Conservation (phyloP, 2,113 vertebrate genomes). For the Ctenodactylus gundi region DNA sequence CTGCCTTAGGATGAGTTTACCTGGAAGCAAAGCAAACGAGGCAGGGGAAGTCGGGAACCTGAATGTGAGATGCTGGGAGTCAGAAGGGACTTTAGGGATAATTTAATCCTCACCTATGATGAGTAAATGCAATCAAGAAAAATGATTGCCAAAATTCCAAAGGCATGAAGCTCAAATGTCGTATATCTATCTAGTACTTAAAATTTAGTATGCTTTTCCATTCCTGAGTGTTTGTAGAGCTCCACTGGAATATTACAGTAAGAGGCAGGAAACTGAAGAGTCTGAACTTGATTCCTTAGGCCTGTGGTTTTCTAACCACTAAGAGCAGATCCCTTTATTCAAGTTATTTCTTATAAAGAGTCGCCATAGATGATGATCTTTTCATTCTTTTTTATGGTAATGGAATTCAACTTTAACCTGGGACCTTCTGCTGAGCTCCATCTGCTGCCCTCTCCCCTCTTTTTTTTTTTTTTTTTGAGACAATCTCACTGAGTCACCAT, state of each 20-base stretch:
- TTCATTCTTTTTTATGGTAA: no score
- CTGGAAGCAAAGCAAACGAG: background rate
- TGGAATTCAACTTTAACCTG: no score
- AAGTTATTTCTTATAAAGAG: slow-evolving; percentile 10
- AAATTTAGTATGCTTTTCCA: background rate
- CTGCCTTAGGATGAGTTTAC: background rate
- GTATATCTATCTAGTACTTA: background rate
- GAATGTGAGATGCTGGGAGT: background rate
- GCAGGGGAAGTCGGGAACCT: background rate
- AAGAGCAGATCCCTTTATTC: background rate
- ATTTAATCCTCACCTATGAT: background rate
- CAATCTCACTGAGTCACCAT: background rate
- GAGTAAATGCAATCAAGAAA: background rate
- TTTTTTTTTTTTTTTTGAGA: no score
- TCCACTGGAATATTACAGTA: background rate
- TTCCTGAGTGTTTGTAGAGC: background rate
- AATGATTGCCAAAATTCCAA: background rate
- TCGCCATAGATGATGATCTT: background rate
- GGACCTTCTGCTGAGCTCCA: no score
- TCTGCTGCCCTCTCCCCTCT: no score
- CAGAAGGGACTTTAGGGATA: background rate
- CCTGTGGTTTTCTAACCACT: background rate
- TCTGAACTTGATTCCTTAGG: background rate
- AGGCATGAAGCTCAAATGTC: background rate
- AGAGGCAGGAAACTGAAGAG: background rate